These are phyloP conservation scores for Aplodontia rufa DNA, from an alignment of 2,113 vertebrate genomes.

Conservation along the genomic window DNA sequence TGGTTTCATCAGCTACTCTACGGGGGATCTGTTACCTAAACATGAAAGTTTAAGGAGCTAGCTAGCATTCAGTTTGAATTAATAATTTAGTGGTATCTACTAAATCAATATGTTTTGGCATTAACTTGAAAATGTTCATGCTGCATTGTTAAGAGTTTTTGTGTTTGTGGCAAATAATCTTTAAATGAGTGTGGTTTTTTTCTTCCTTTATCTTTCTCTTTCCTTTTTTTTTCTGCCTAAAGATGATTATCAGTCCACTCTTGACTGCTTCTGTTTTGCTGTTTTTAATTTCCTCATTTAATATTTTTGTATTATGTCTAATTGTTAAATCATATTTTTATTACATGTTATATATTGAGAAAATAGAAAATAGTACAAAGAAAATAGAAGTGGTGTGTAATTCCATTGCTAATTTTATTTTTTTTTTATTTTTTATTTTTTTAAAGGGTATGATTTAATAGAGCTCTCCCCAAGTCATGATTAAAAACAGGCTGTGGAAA, in stretches of 20 bases:
- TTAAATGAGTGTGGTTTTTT: background rate
- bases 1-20: background rate
- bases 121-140: background rate
- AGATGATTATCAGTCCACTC: background rate
- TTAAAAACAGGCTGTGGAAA: too few species aligned
- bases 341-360: background rate
- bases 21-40: background rate
- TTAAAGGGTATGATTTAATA: too few species aligned
- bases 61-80: background rate
- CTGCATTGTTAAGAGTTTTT: background rate
- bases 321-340: background rate
- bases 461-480: too few species aligned
- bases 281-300: slow-evolving; percentile 15
- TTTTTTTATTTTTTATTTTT: too few species aligned
- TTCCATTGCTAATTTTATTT: too few species aligned
- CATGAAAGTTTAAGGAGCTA: background rate
- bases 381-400: background rate
- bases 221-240: background rate
- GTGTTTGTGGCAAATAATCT: slow-evolving; percentile 12
- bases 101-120: slow-evolving; percentile 21
- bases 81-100: slow-evolving; percentile 21
- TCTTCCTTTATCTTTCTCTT: background rate
- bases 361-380: background rate
- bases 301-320: background rate
- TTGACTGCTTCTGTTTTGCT: background rate